Evolutionary conservation across 2,113 vertebrate genomes (phyloP), one percentile per base, ranked within the genome.

Genomic region (Brachirus orientalis): DNA sequence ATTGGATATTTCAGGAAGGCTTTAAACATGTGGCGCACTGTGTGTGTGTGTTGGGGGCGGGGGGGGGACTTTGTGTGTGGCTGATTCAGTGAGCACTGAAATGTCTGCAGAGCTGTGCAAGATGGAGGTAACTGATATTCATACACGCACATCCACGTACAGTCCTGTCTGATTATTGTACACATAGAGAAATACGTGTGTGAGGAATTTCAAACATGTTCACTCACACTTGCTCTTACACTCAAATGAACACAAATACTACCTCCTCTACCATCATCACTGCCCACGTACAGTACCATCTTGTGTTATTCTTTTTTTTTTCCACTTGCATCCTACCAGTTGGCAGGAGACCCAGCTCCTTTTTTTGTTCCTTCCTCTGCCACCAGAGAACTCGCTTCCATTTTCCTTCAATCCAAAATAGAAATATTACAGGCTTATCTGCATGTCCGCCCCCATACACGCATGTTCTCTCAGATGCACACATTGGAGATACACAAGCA

Each of bases 401-500:
- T 50, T 63, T 64, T 59, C 40, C 56, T 59, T 22, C 40, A 16
- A 19, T 86, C 76, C 41, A 79, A 81, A 86, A 86, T 86, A 80
- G 78, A 80, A 86, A 77, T 84, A 82, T 82, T 84, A 80, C 80
- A 82, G 56, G 76, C 82, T 89, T 85, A 85, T 86, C 76, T 80
- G 55, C 82, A 77, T 83, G 76, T 79, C 77, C 75, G 7, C 80
- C 66, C 72, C 41, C 68, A 50, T 75, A 63, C 60, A 36, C 48
- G 53, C 40, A 55, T 47, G 35, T 14, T 13, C 56, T 41, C 47
- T 69, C 55, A 54, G 63, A 68, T 63, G 35, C 53, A 51, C 59
- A 62, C 52, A 28, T 47, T 55, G 9, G 37, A 17, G 17, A 55
- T 6, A 70, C 52, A 38, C 40, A 72, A 41, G 73, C 63, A 10